Percentiles rank a stretch among this genome's conserved stretches.
phyloP scores from a whole-genome alignment of 2,797 vertebrate species.

The Orientallactaga sibirica region DNA sequence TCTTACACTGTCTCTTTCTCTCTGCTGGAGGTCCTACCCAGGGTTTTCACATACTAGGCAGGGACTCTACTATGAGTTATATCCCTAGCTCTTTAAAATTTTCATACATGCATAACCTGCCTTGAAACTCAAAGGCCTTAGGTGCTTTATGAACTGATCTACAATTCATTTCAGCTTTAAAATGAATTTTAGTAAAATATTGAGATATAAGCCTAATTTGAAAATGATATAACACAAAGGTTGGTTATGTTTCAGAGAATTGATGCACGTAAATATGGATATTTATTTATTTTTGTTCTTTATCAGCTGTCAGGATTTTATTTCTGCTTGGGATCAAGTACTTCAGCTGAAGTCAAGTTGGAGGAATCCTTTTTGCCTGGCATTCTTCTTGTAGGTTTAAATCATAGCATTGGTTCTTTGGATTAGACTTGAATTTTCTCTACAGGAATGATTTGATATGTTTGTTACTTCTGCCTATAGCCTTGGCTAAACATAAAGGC shows the following conservation, averaged over 20 bases:
- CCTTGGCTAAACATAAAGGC: not conserved
- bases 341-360: not conserved
- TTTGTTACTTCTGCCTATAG: slow-evolving; percentile 22
- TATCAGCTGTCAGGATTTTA: not conserved
- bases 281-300: not conserved
- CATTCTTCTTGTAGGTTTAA: slow-evolving; percentile 26
- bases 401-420: not conserved
- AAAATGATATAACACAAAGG: slow-evolving; percentile 5
- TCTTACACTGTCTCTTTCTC: too few relatives aligned
- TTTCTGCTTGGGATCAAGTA: not conserved
- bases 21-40: not conserved
- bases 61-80: not conserved
- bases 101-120: not conserved
- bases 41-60: not conserved
- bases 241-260: not conserved
- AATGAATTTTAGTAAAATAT: slow-evolving; percentile 52
- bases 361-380: not conserved
- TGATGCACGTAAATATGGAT: not conserved
- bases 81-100: not conserved
- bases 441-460: not conserved
- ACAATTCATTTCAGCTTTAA: not conserved
- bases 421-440: not conserved
- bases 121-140: not conserved
- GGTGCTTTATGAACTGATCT: not conserved
- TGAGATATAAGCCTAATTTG: not conserved